phyloP scores from a whole-genome alignment of 2,113 vertebrate species.

The Poeciliopsis turrubarensis region DNA sequence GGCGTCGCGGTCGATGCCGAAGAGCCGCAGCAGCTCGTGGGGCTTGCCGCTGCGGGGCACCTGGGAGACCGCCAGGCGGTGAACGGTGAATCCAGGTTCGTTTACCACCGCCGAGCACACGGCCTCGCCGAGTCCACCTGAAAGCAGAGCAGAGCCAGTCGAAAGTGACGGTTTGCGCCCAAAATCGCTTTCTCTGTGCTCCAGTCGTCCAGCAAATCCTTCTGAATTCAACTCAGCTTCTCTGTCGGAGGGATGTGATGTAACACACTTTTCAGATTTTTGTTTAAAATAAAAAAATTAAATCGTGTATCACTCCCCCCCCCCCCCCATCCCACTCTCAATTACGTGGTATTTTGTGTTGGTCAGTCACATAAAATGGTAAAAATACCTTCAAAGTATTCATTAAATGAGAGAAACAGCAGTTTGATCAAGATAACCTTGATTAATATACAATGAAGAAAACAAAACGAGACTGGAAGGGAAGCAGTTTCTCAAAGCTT shows the following conservation, averaged over 20 bases:
- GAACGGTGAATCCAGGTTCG: slow-evolving; percentile 81
- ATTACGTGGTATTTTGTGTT: too few species aligned
- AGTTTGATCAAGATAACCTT: not conserved
- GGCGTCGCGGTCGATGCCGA: slow-evolving; percentile 81
- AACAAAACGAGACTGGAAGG: not conserved
- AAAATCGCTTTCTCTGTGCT: not conserved
- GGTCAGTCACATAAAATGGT: not conserved
- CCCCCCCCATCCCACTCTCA: too few species aligned
- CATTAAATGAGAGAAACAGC: not conserved
- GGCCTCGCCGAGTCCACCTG: slow-evolving; percentile 88
- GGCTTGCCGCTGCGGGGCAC: slow-evolving; percentile 85
- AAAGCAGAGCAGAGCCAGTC: not conserved
- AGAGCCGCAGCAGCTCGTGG: slow-evolving; percentile 83
- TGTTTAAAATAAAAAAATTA: too few species aligned
- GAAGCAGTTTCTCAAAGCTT: not conserved
- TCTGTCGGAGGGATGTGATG: slow-evolving; percentile 25
- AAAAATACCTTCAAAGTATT: not conserved
- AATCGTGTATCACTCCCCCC: too few species aligned
- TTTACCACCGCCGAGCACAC: slow-evolving; percentile 81
- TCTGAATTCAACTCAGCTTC: not conserved
- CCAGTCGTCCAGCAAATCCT: not conserved
- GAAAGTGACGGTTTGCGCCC: not conserved
- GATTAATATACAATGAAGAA: slow-evolving; percentile 5
- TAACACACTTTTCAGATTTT: not conserved
- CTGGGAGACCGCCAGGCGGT: slow-evolving; percentile 81